Conservation (phyloP, 2,888 invertebrate species). For the Chalcosyrphus nemorum region DNA sequence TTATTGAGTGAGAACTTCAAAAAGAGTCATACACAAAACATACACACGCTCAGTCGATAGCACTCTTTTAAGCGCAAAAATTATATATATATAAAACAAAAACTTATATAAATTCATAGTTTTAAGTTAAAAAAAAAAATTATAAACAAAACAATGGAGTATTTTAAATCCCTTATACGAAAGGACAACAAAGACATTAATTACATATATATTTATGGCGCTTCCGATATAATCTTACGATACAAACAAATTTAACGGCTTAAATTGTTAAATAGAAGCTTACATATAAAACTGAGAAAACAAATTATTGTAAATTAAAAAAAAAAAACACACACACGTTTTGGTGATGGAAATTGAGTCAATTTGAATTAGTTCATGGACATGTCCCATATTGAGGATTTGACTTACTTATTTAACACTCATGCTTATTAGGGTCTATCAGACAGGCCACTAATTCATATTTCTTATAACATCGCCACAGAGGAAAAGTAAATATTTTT, state of each 20-base stretch:
- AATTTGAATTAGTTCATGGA: not conserved
- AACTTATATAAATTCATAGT: not conserved
- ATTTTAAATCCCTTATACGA: not conserved
- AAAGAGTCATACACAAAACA: slow-evolving; percentile 15
- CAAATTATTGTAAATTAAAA: not conserved
- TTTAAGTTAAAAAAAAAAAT: slow-evolving; percentile 11
- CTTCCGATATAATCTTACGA: too few relatives aligned
- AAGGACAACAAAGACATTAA: slow-evolving; percentile 9
- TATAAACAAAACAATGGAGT: not conserved
- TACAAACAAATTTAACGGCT: not conserved
- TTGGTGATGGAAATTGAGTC: not conserved
- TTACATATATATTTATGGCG: slow-evolving; percentile 20
- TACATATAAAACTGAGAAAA: not conserved
- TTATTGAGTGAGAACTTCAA: slow-evolving; percentile 63
- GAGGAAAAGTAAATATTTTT: not conserved
- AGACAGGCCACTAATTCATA: too few relatives aligned
- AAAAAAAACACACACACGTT: not conserved
- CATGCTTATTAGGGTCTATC: not conserved
- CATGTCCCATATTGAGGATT: not conserved
- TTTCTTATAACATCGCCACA: not conserved
- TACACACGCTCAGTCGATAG: slow-evolving; percentile 4
- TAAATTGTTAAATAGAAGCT: slow-evolving; percentile 7
- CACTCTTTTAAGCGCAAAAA: slow-evolving; percentile 51
- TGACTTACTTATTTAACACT: not conserved
- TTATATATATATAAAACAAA: too few relatives aligned